These are phyloP conservation scores for Oryzias melastigma DNA, from an alignment of 2,113 vertebrate genomes.

Conservation along the genomic window DNA sequence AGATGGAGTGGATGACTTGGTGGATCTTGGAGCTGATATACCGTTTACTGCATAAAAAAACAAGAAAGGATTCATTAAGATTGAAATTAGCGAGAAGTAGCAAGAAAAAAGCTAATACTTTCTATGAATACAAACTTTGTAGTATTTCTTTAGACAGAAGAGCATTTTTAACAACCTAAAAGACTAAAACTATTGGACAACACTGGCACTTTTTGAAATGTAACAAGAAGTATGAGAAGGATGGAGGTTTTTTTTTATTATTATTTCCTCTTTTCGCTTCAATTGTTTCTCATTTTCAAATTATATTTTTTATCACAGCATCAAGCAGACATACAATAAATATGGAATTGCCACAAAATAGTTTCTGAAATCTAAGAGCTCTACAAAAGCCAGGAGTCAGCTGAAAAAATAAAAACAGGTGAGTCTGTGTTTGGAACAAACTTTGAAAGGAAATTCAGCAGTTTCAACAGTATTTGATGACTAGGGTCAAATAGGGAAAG, in stretches of 20 bases:
- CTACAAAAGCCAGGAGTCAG: background rate
- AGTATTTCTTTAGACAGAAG: too few relatives aligned
- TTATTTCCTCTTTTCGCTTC: too few relatives aligned
- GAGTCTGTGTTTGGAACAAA: background rate
- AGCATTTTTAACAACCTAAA: too few relatives aligned
- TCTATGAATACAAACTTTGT: too few relatives aligned
- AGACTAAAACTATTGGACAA: too few relatives aligned
- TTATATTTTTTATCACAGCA: too few relatives aligned
- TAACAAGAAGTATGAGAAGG: too few relatives aligned
- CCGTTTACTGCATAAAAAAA: conserved; percentile 84
- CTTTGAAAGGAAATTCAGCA: background rate
- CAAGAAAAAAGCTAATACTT: too few relatives aligned
- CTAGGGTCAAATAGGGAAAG: background rate
- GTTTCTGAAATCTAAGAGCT: background rate
- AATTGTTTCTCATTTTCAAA: too few relatives aligned
- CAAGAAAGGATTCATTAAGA: conserved; percentile 4
- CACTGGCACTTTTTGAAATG: too few relatives aligned
- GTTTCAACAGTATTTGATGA: too few relatives aligned
- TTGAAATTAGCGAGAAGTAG: background rate
- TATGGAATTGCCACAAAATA: background rate
- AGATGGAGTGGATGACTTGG: conserved; percentile 93
- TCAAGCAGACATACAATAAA: background rate
- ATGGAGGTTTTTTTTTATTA: too few relatives aligned
- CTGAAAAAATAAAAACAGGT: background rate
- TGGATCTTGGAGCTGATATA: conserved; percentile 86